Conservation (phyloP, 2,888 invertebrate species). For the Sminthurinus aureus region DNA sequence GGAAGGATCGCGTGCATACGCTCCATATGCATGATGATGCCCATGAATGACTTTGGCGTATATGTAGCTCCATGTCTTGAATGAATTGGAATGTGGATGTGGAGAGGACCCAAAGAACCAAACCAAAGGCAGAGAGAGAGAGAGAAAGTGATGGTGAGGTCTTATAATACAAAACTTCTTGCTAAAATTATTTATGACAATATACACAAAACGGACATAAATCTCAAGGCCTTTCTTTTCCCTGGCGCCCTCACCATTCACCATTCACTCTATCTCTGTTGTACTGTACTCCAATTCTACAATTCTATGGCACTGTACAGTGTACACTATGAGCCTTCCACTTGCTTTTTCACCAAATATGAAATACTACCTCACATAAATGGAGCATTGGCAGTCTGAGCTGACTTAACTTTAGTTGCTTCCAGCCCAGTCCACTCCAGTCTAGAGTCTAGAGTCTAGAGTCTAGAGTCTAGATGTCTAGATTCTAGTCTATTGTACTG, state of each 20-base stretch:
- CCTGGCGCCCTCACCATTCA: slow-evolving; percentile 3
- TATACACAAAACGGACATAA: slow-evolving; percentile 52
- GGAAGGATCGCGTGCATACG: no score
- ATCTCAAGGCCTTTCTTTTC: slow-evolving; percentile 43
- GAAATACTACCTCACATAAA: slow-evolving; percentile 24
- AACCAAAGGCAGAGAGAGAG: background rate
- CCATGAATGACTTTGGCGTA: background rate
- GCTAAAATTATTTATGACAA: slow-evolving; percentile 54
- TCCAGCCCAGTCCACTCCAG: no score
- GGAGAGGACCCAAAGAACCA: background rate
- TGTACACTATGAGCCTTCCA: slow-evolving; percentile 6
- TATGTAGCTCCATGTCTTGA: background rate
- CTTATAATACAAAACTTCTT: slow-evolving; percentile 39
- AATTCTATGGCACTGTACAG: slow-evolving; percentile 8
- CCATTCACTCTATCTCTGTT: slow-evolving; percentile 1
- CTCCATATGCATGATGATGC: no score
- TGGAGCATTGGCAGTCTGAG: slow-evolving; percentile 15
- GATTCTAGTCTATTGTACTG: no score
- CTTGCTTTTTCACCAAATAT: slow-evolving; percentile 6
- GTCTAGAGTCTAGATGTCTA: no score
- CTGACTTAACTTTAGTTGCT: no score
- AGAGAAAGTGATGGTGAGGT: slow-evolving; percentile 29
- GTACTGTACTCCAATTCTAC: background rate
- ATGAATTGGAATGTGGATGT: background rate
- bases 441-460: no score